Evolutionary conservation across 2,888 invertebrate genomes (phyloP), one percentile per base, ranked within the genome.

Genomic region (Crossocerus cetratus): DNA sequence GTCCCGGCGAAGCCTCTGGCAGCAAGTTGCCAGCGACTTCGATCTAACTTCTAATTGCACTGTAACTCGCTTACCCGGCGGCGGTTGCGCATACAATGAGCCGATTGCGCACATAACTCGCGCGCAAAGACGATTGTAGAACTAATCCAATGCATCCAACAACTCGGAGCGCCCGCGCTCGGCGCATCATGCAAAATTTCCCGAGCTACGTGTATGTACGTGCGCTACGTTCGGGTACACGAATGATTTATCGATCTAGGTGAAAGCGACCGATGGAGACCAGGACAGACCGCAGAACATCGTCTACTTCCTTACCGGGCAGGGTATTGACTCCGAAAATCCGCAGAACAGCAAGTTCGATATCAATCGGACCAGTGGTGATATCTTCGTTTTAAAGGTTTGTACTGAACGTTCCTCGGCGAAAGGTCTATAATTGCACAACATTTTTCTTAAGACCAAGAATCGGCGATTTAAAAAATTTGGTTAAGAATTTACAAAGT

Each of bases 271-370:
- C 11, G 98, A 99, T 91, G 98, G 98, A 62, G 98, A 99, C 91
- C 96, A 97, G 89, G 98, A 98, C 90, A 94, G 98, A 80, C 96
- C 96, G 68, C 98, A 98, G 91, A 96, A 97, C 91, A 98, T 99
- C 90, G 97, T 98, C 44, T 99, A 98, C 91, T 97, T 98, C 92
- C 92, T 98, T 77, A 98, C 98, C 44, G 98, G 98, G 14, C 98
- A 98, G 90, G 98, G 98, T 75, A 97, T 98, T 86, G 98, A 98
- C 92, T 96, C 97, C 32, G 97, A 97, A 91, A 97, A 98, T 92
- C 97, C 97, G 60, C 96, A 96, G 77, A 98, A 98, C 90, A 97
- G 97, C 92, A 98, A 98, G 92, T 99, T 99, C 90, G 97, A 98
- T 91, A 98, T 99, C 86, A 98, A 98, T 92, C 94, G 97, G 76